phyloP scores from a whole-genome alignment of 2,797 vertebrate genomes.

The Enteromius fasciolatus region DNA sequence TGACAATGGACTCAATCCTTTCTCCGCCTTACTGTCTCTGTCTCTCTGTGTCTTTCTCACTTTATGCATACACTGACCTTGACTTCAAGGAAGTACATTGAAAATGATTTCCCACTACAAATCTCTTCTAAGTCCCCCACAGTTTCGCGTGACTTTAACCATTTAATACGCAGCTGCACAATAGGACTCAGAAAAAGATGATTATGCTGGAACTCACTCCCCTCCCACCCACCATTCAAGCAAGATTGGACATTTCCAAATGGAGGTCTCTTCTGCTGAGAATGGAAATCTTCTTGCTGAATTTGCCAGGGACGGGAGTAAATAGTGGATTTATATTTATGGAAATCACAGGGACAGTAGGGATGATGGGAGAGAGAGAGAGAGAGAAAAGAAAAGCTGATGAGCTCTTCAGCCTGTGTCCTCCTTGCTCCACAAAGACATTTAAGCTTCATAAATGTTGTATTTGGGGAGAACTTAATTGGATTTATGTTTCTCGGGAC shows the following conservation, averaged over 20 bases:
- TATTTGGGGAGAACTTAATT: slow-evolving; percentile 60
- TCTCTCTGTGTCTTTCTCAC: slow-evolving; percentile 30
- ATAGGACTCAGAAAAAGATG: slow-evolving; percentile 66
- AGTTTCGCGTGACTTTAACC: slow-evolving; percentile 59
- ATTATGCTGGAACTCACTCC: slow-evolving; percentile 42
- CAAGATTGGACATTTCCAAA: slow-evolving; percentile 56
- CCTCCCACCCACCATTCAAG: slow-evolving; percentile 42
- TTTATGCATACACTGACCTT: slow-evolving; percentile 81
- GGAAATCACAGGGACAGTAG: slow-evolving; percentile 54
- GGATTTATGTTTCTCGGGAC: slow-evolving; percentile 56
- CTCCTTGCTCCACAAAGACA: slow-evolving; percentile 54
- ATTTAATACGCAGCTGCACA: slow-evolving; percentile 81
- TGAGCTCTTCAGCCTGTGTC: slow-evolving; percentile 37
- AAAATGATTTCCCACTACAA: slow-evolving; percentile 81
- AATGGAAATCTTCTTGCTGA: slow-evolving; percentile 56
- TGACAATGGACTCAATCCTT: slow-evolving; percentile 35
- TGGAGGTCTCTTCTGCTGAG: slow-evolving; percentile 57
- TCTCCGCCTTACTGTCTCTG: background rate
- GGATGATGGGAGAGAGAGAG: slow-evolving; percentile 42
- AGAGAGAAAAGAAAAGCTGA: slow-evolving; percentile 40
- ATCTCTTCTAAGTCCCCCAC: slow-evolving; percentile 63
- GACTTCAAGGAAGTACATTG: slow-evolving; percentile 76
- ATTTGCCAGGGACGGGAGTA: slow-evolving; percentile 54
- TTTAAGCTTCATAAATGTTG: slow-evolving; percentile 63
- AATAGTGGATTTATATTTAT: slow-evolving; percentile 63